phyloP scores from a whole-genome alignment of 2,797 vertebrate genomes.

The Phrynocephalus guinanensis region DNA sequence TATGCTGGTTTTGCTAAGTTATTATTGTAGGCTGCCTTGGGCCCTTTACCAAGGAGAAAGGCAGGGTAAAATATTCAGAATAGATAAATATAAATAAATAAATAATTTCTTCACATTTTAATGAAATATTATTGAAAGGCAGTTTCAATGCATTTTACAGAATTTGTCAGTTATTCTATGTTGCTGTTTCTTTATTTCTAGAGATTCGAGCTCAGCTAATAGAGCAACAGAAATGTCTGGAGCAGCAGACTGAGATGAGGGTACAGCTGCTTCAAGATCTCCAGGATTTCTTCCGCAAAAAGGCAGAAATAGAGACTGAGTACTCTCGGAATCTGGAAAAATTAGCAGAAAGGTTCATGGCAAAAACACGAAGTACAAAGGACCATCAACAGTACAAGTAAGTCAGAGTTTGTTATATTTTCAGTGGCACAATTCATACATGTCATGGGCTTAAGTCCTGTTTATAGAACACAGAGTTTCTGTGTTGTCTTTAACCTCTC shows the following conservation, averaged over 20 bases:
- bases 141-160: neutral
- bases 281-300: constrained; percentile 99
- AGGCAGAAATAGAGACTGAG: constrained; percentile 97
- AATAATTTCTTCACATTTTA: neutral
- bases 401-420: constrained; percentile 59
- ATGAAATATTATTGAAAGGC: neutral
- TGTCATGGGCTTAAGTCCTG: no score
- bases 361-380: constrained; percentile 98
- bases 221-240: constrained; percentile 98
- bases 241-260: constrained; percentile 98
- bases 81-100: neutral
- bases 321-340: constrained; percentile 98
- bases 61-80: no score
- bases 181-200: constrained; percentile 71
- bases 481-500: no score
- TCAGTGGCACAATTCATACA: neutral
- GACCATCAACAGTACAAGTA: constrained; percentile 98
- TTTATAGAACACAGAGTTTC: no score
- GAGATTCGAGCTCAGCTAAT: constrained; percentile 96
- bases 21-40: neutral
- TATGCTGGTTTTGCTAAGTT: neutral
- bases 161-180: constrained; percentile 28
- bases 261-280: constrained; percentile 97
- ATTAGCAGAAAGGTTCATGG: constrained; percentile 98
- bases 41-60: no score